Evolutionary conservation across 1,140 invertebrate genomes (phyloP), one percentile per base, ranked within the genome.

Genomic region (Zelostemma sp.): DNA sequence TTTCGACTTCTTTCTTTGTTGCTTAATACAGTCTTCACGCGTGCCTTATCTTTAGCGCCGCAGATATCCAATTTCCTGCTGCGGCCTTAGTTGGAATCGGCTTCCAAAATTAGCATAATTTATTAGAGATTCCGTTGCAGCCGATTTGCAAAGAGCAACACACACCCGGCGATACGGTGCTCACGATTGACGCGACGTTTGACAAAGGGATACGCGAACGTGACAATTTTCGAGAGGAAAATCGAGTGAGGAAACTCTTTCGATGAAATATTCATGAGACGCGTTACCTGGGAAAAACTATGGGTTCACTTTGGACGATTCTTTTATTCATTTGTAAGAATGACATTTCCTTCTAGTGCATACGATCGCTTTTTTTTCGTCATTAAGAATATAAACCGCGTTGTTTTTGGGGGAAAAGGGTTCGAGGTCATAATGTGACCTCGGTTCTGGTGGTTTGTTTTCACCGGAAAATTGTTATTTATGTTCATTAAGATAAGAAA

Each of bases 11-110:
- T n/a, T 61, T 68, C 53, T 43, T 41, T 33, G 25, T 46, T 56
- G 58, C 51, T 61, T 31, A 51, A 61, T 45, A 47, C 53, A 61
- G 51, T 61, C 64, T 28, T 14, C 45, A 61, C 64, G 53, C 47
- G 65, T 48, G 65, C 28, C 58, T 68, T 68, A 68, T 68, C 65
- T 68, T 61, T 57, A 56, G 56, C 65, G 43, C 8, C 46, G 40
- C 51, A 45, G 64, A 67, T 61, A 60, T 57, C 46, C 64, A 25
- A 57, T 67, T 61, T 67, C 41, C 53, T 40, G 40, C 28, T 50
- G 38, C 50, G 17, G 38, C 48, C 33, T 33, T 46, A 9, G 17
- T 53, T 38, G 38, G n/a, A 43, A 47, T 21, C 33, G 19, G 49
- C 46, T 38, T 9, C 57, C 41, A 14, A 60, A 60, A 67, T 67